Conservation (phyloP, 2,888 invertebrate species). For the Nomada goodeniana region DNA sequence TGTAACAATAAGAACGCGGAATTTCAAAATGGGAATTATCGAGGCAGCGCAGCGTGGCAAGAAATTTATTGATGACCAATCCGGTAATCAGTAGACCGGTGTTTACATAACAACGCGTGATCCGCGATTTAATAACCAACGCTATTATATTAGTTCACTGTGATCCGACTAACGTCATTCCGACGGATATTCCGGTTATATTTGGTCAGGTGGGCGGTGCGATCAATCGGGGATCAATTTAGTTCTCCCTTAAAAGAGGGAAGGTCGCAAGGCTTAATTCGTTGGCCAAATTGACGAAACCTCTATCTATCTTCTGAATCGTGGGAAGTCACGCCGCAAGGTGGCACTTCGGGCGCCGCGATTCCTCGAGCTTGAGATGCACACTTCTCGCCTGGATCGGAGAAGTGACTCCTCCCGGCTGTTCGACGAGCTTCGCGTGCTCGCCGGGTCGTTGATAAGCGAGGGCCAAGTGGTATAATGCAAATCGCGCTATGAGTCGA, state of each 20-base stretch:
- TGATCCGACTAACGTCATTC: not conserved
- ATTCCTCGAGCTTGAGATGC: not conserved
- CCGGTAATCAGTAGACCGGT: slow-evolving; percentile 64
- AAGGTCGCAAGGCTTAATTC: too few relatives aligned
- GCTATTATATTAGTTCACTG: slow-evolving; percentile 46
- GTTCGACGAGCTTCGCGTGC: slow-evolving; percentile 19
- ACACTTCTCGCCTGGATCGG: slow-evolving; percentile 13
- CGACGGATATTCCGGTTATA: slow-evolving; percentile 12
- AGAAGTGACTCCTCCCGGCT: not conserved
- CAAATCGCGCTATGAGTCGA: slow-evolving; percentile 42
- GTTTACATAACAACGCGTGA: slow-evolving; percentile 64
- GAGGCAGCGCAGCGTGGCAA: slow-evolving; percentile 44
- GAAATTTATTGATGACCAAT: slow-evolving; percentile 73
- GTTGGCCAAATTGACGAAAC: too few relatives aligned
- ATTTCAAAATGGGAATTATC: slow-evolving; percentile 26
- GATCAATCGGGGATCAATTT: not conserved
- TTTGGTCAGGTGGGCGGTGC: slow-evolving; percentile 44
- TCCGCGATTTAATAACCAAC: slow-evolving; percentile 73
- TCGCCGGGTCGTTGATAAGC: slow-evolving; percentile 35
- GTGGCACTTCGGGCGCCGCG: not conserved
- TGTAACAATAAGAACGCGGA: not conserved
- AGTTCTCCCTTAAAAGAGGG: too few relatives aligned
- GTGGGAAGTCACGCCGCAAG: not conserved
- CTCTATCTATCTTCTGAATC: too few relatives aligned
- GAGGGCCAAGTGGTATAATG: slow-evolving; percentile 38